Percentiles rank a stretch among this genome's conserved stretches.
Conservation (phyloP, 2,888 invertebrate species). For the Phyllotreta striolata region DNA sequence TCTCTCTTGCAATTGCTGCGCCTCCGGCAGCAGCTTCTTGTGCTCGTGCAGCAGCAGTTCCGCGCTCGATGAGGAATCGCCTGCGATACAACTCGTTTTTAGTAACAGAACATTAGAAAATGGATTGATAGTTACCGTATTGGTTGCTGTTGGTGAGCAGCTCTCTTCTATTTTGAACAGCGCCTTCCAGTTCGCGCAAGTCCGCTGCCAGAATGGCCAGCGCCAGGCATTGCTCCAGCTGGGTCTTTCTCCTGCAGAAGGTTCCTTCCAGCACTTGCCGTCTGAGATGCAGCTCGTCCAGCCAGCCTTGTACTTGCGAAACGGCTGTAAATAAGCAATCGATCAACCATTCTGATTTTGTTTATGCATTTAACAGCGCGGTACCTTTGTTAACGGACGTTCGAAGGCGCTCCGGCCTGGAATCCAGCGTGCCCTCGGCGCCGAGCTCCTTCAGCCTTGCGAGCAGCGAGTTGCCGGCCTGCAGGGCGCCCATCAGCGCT, state of each 20-base stretch:
- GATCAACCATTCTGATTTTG: too few relatives aligned
- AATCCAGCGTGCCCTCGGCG: conserved; percentile 77
- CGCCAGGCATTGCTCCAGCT: conserved; percentile 81
- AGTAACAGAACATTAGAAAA: background rate
- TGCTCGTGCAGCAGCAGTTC: conserved; percentile 74
- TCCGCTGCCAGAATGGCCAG: conserved; percentile 77
- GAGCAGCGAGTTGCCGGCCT: conserved; percentile 79
- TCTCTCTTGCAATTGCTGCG: conserved; percentile 76
- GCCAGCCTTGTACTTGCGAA: conserved; percentile 76
- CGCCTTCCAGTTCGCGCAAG: conserved; percentile 70
- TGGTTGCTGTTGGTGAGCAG: conserved; percentile 67
- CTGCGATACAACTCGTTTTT: conserved; percentile 52
- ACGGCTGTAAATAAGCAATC: conserved; percentile 62
- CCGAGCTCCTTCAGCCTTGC: conserved; percentile 78
- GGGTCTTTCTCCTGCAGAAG: conserved; percentile 74
- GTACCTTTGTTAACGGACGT: conserved; percentile 61
- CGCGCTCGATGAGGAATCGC: conserved; percentile 76
- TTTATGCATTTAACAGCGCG: too few relatives aligned
- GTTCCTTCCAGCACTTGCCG: conserved; percentile 74
- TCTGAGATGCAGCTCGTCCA: conserved; percentile 78
- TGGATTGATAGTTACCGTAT: conserved; percentile 62
- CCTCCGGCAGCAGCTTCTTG: conserved; percentile 73
- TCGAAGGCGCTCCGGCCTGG: conserved; percentile 69
- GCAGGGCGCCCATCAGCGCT: conserved; percentile 79
- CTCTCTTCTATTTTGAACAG: conserved; percentile 65